Evolutionary conservation across 2,113 vertebrate species (phyloP).

Genomic region (Oxyruncus cristatus): DNA sequence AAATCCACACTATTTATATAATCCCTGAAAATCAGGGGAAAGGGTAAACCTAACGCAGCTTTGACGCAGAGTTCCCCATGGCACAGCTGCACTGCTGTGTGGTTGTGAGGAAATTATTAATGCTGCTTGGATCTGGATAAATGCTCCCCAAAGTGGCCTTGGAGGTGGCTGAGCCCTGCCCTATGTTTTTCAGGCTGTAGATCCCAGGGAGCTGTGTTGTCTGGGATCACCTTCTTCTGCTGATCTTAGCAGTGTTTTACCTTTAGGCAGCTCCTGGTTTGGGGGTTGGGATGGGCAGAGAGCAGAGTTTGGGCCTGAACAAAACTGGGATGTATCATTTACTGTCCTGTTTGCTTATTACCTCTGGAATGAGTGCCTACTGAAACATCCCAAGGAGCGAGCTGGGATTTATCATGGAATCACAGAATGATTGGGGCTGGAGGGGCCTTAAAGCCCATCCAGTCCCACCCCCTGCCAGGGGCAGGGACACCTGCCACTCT

Average conservation of each 20-base stretch:
- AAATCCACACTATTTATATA: fast-evolving
- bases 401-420: neutral
- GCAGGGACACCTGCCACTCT: neutral
- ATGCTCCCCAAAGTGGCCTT: neutral
- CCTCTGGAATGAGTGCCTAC: neutral
- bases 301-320: fast-evolving
- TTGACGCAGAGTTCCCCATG: neutral
- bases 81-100: neutral
- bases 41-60: neutral
- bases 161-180: neutral
- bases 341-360: neutral
- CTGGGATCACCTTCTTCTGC: neutral
- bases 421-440: too few relatives aligned
- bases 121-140: neutral
- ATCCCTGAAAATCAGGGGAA: neutral
- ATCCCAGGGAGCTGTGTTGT: neutral
- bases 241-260: neutral
- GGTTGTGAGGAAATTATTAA: neutral
- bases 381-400: neutral
- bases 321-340: neutral
- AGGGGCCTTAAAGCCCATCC: neutral
- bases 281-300: neutral
- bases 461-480: neutral
- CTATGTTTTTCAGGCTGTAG: neutral
- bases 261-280: neutral